Evolutionary conservation across 2,113 vertebrate species (phyloP), one percentile per base, ranked within the genome.

Genomic region (Naja naja): DNA sequence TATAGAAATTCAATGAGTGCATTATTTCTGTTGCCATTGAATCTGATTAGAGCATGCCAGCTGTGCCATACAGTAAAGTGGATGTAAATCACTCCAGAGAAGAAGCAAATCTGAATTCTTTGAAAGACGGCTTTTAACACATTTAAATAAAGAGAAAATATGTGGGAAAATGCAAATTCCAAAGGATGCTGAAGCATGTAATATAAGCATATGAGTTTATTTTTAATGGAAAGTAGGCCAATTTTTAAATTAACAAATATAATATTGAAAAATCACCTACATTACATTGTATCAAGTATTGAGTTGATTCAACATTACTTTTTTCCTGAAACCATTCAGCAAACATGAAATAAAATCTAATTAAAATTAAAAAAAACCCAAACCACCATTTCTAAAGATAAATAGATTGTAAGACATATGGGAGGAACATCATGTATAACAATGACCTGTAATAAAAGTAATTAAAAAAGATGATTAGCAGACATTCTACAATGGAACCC

Each of bases 31-130:
- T 93, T 92, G 94, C 93, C 90, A 94, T 94, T 89, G 93, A 91
- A 95, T 90, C 94, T 74, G 60, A 94, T 90, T 64, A 94, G 92
- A 87, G 86, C 93, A 95, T 95, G 90, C 95, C 95, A 96, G 94
- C 95, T 91, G 90, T 96, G 95, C 92, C 94, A 92, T 91, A 91
- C 0, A 91, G 86, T 52, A 95, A 96, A 94, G 93, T 97, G 93
- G 88, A 94, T 94, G 23, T 97, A 97, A 96, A 95, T 95, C 94
- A 96, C 97, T 95, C 96, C 95, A 96, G 96, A 96, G 96, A 97
- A 96, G 0, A 3, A 97, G 93, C 92, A 91, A 94, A 96, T 96
- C 94, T 95, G 93, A 96, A 91, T 52, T 93, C 94, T 95, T 93
- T 94, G 95, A 95, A 94, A 96, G 53, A 97, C 90, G 91, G 14